A percentile compares a stretch with the other conserved stretches of the same genome.
phyloP scores from a whole-genome alignment of 2,113 vertebrate species.

The Oreocharis arfaki region DNA sequence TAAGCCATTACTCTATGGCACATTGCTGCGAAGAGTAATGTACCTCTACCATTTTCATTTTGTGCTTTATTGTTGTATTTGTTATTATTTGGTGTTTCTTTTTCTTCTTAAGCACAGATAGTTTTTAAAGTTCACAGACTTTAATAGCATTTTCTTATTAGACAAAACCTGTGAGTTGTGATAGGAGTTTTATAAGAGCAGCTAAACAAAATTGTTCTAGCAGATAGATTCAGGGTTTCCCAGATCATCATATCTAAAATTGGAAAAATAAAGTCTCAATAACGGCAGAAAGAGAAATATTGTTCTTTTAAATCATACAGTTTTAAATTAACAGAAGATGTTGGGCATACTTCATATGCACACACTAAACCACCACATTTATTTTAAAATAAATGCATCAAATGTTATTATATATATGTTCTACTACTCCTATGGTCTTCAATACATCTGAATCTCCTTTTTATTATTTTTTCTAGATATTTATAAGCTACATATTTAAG shows the following conservation, averaged over 20 bases:
- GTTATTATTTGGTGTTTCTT: not conserved
- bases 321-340: not conserved
- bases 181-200: not conserved
- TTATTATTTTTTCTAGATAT: not conserved
- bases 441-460: not conserved
- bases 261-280: conserved; percentile 2
- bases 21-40: not conserved
- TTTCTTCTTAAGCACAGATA: conserved; percentile 4
- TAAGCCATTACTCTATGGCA: not conserved
- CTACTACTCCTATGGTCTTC: not conserved
- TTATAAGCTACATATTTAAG: not conserved
- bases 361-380: not conserved
- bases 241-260: not conserved
- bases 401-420: not conserved
- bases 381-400: not conserved
- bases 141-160: not conserved
- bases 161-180: not conserved
- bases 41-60: not conserved
- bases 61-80: not conserved
- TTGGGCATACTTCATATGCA: not conserved
- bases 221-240: not conserved
- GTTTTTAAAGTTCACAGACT: not conserved
- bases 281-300: not conserved
- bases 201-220: conserved; percentile 5
- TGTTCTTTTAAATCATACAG: not conserved